phyloP scores from a whole-genome alignment of 2,113 vertebrate species.

The Channa argus region DNA sequence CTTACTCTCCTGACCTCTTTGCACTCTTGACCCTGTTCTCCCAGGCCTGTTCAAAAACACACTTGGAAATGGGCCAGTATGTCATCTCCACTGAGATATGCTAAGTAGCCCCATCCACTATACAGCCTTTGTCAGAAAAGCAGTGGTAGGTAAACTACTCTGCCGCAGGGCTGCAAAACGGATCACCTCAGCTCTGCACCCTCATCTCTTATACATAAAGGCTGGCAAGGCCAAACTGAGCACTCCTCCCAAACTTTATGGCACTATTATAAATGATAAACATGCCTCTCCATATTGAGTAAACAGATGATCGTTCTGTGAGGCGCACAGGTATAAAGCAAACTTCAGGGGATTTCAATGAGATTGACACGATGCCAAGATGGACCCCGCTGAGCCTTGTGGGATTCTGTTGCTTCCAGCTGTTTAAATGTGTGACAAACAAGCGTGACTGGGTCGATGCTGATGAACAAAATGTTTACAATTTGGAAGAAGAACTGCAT shows the following conservation, averaged over 20 bases:
- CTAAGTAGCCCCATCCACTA: slow-evolving; percentile 51
- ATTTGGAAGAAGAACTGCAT: background rate
- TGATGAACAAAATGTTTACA: background rate
- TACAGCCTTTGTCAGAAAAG: slow-evolving; percentile 48
- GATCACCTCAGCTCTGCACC: slow-evolving; percentile 36
- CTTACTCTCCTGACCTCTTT: slow-evolving; percentile 3
- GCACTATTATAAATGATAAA: slow-evolving; percentile 54
- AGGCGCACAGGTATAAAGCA: slow-evolving; percentile 19
- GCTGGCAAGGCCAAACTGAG: slow-evolving; percentile 41
- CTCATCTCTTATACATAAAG: slow-evolving; percentile 66
- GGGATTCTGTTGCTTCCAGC: slow-evolving; percentile 28
- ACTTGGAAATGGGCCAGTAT: slow-evolving; percentile 52
- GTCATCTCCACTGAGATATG: slow-evolving; percentile 55
- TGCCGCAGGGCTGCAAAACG: slow-evolving; percentile 51
- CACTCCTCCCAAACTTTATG: slow-evolving; percentile 7
- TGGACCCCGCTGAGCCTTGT: slow-evolving; percentile 18
- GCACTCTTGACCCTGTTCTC: slow-evolving; percentile 39
- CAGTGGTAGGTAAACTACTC: slow-evolving; percentile 60
- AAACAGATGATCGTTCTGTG: slow-evolving; percentile 52
- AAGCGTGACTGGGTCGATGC: slow-evolving; percentile 12
- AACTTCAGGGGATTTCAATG: slow-evolving; percentile 13
- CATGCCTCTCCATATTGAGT: slow-evolving; percentile 24
- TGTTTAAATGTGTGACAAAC: slow-evolving; percentile 38
- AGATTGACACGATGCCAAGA: slow-evolving; percentile 22
- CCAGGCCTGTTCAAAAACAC: slow-evolving; percentile 13